Conservation (phyloP, 2,888 invertebrate species). For the Drosophila fulvimacula region DNA sequence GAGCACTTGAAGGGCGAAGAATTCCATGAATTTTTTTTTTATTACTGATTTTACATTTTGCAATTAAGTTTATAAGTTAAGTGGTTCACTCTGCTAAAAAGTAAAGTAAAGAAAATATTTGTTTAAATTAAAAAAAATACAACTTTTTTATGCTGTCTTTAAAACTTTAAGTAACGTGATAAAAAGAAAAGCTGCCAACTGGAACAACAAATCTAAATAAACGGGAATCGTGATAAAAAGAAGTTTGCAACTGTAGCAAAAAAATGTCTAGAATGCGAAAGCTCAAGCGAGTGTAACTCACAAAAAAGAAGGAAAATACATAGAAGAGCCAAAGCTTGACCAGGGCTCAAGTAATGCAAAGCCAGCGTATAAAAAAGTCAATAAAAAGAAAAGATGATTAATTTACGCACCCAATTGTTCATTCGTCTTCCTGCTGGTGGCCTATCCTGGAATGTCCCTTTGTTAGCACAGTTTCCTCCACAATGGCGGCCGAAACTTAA, state of each 20-base stretch:
- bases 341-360: constrained; percentile 11
- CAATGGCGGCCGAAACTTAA: constrained; percentile 66
- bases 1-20: no score
- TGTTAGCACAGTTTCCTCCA: constrained; percentile 53
- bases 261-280: not conserved
- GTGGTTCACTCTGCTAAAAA: no score
- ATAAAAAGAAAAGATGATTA: constrained; percentile 70
- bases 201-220: not conserved
- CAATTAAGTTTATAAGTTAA: no score
- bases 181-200: not conserved
- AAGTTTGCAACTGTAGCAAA: not conserved
- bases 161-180: not conserved
- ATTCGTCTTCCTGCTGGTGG: constrained; percentile 35
- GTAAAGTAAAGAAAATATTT: no score
- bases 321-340: constrained; percentile 17
- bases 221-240: not conserved
- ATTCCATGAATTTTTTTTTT: no score
- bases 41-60: no score
- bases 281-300: not conserved
- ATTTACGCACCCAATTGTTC: constrained; percentile 58
- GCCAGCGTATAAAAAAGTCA: constrained; percentile 11
- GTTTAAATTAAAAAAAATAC: not conserved
- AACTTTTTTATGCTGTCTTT: not conserved
- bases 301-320: not conserved
- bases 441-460: constrained; percentile 28